phyloP scores from a whole-genome alignment of 2,797 vertebrate genomes.

The Sebastes hopkinsi region DNA sequence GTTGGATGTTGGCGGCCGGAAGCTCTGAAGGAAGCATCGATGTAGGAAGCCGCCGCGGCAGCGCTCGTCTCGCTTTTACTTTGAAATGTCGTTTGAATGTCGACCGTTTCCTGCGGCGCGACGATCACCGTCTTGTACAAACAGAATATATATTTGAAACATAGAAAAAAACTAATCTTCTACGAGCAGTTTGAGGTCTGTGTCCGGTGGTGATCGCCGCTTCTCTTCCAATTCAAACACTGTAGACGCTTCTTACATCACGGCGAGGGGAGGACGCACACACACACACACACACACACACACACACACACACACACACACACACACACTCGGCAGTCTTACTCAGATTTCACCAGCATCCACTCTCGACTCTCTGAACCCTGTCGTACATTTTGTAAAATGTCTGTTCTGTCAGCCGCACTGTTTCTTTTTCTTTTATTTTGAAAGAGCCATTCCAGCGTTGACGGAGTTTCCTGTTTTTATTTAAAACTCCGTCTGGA shows the following conservation, averaged over 20 bases:
- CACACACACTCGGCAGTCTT: neutral
- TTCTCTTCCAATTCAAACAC: conserved; percentile 10
- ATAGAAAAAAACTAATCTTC: conserved; percentile 24
- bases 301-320: neutral
- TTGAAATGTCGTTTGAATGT: conserved; percentile 37
- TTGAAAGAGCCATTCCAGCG: conserved; percentile 21
- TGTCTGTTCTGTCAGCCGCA: neutral
- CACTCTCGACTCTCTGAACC: neutral
- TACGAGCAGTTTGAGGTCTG: conserved; percentile 11
- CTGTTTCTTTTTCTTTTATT: neutral
- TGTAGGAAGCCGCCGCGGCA: neutral
- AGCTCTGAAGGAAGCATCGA: neutral
- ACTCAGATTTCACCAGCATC: conserved; percentile 66
- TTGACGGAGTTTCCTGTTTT: neutral
- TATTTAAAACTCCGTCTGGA: neutral
- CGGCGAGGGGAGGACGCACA: conserved; percentile 3
- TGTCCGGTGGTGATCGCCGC: conserved; percentile 13
- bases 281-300: neutral
- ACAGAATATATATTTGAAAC: conserved; percentile 68
- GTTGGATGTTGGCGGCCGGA: neutral
- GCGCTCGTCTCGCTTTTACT: conserved; percentile 28
- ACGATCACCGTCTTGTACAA: conserved; percentile 46
- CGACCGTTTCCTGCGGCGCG: neutral
- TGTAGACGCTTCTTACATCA: conserved; percentile 28
- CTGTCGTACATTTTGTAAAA: neutral